A percentile compares a stretch with the other conserved stretches of the same genome.
Evolutionary conservation across 92 coral and sea anemone genomes (phyloP).

Genomic region (Siderastrea radians): DNA sequence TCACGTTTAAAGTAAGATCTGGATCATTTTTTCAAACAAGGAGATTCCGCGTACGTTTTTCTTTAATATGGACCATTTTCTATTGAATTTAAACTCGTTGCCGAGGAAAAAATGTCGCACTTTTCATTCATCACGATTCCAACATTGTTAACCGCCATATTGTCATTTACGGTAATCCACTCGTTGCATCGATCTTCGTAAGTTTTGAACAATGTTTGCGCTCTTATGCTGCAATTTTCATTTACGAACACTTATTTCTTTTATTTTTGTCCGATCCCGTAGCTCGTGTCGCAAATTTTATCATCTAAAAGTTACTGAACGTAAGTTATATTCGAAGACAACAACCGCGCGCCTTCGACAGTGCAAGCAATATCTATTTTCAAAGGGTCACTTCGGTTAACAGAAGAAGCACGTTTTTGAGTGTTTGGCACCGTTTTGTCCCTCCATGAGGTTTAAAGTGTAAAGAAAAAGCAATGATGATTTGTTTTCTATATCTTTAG

Average conservation of each 20-base stretch:
- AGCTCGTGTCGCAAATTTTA: background rate
- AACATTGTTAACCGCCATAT: slow-evolving; percentile 53
- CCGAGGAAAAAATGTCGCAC: background rate
- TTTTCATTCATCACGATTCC: slow-evolving; percentile 13
- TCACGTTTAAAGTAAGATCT: background rate
- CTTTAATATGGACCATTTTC: too few species aligned
- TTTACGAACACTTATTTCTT: background rate
- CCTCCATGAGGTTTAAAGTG: too few species aligned
- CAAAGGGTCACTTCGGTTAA: slow-evolving; percentile 63
- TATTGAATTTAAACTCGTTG: background rate
- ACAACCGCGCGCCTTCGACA: slow-evolving; percentile 49
- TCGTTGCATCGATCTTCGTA: slow-evolving; percentile 4
- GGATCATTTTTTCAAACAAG: background rate
- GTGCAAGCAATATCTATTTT: slow-evolving; percentile 68
- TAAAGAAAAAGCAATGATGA: background rate
- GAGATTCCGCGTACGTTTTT: background rate
- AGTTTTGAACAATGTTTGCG: background rate
- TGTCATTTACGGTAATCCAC: slow-evolving; percentile 33
- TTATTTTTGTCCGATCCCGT: background rate
- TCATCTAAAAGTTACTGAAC: background rate
- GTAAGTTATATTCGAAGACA: slow-evolving; percentile 29
- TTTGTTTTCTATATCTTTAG: background rate
- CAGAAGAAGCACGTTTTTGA: slow-evolving; percentile 2
- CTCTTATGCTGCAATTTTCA: background rate
- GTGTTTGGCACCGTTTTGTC: background rate